Percentiles rank a stretch among this genome's conserved stretches.
phyloP scores from a whole-genome alignment of 2,113 vertebrate genomes.

The Puntigrus tetrazona region DNA sequence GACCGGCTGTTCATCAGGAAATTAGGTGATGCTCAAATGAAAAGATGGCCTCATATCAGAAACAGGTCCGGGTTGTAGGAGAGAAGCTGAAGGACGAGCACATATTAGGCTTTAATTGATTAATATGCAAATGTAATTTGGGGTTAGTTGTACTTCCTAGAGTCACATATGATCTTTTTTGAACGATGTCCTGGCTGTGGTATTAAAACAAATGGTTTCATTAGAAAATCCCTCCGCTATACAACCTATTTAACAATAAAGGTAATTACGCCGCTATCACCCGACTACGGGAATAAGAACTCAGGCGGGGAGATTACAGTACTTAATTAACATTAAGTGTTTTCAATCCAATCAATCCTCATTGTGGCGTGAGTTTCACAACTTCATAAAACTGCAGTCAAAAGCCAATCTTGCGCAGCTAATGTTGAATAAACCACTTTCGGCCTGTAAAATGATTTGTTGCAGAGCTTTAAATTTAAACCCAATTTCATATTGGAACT shows the following conservation, averaged over 20 bases:
- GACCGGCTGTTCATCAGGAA: constrained; percentile 47
- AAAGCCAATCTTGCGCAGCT: not conserved
- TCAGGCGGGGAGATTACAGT: constrained; percentile 43
- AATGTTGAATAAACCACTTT: constrained; percentile 18
- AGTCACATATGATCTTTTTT: not conserved
- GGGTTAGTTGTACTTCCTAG: constrained; percentile 10
- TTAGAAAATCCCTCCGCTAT: constrained; percentile 46
- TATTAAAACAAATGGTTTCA: constrained; percentile 55
- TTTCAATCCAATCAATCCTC: constrained; percentile 51
- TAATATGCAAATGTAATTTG: constrained; percentile 51
- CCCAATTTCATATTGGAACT: not conserved
- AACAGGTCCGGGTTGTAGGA: constrained; percentile 8
- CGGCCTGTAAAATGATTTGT: not conserved
- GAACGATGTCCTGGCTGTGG: not conserved
- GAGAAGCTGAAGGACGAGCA: constrained; percentile 44
- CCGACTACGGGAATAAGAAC: constrained; percentile 30
- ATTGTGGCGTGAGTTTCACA: constrained; percentile 37
- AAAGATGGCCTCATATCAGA: constrained; percentile 24
- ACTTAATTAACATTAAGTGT: constrained; percentile 56
- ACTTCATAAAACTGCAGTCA: constrained; percentile 42
- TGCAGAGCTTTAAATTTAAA: not conserved
- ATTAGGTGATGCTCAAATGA: constrained; percentile 45
- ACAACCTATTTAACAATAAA: constrained; percentile 43
- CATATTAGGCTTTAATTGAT: constrained; percentile 54
- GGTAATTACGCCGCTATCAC: constrained; percentile 52